Evolutionary conservation across 2,113 vertebrate genomes (phyloP), one percentile per base, ranked within the genome.

Genomic region (Tor tambroides): DNA sequence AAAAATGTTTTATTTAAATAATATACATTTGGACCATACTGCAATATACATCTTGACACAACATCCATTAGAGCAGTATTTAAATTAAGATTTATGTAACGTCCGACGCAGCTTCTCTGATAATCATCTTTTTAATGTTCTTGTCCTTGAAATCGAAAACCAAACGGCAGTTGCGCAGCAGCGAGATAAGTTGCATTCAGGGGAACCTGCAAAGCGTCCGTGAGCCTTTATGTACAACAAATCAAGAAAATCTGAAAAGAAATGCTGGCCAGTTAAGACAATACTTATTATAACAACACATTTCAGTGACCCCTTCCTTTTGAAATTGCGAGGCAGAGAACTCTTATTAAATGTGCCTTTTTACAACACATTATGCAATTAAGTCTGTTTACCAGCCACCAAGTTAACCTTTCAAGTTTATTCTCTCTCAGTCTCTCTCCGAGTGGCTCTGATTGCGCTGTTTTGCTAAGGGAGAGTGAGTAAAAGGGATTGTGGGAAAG

Each of bases 1-100:
- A 93, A 94, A 94, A 92, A 92, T 5, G 38, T 94, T 88, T 83
- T 89, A 87, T 87, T 89, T 96, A 95, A 96, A 96, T 95, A 95
- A 95, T 95, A 93, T 94, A 95, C 94, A 95, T 95, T 94, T 95
- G 92, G 92, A 95, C 94, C 92, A 92, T 92, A 92, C 93, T 94
- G 91, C 94, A 94, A 95, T 93, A 87, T 87, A 89, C 84, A 90
- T 90, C 79, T 89, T 63, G 80, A 95, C 94, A 96, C 92, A 94
- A 93, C 92, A 93, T 93, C 89, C 74, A 89, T 86, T 90, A 86
- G 28, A 84, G 87, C 80, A 86, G 80, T 79, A 83, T 76, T 88
- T 89, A 85, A 88, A 82, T 89, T 87, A 89, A 85, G 56, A 80
- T 46, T 63, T 87, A 41, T 10, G 72, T 59, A 87, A 80, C 15